These are phyloP conservation scores for Dastarcus helophoroides DNA, from an alignment of 2,888 invertebrate species.

Conservation along the genomic window DNA sequence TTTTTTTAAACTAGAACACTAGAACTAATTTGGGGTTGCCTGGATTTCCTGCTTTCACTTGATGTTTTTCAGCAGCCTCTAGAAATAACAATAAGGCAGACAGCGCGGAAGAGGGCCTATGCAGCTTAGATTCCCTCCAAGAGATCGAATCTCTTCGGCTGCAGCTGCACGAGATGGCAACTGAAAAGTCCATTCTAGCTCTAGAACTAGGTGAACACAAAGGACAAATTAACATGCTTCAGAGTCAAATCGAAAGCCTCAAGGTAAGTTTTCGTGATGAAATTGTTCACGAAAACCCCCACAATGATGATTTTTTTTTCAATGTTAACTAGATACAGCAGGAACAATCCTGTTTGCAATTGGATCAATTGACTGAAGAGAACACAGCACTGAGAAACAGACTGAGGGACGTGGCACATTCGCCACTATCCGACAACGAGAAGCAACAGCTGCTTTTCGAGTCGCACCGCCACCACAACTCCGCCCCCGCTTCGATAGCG, in stretches of 20 bases:
- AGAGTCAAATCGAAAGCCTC: constrained; percentile 56
- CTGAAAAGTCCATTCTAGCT: constrained; percentile 54
- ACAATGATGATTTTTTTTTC: too few species aligned
- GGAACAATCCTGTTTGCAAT: constrained; percentile 48
- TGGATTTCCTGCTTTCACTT: too few species aligned
- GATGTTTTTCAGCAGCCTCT: constrained; percentile 17
- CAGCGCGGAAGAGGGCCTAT: constrained; percentile 16
- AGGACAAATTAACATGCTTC: constrained; percentile 54
- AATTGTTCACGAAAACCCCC: not conserved
- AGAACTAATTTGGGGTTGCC: too few species aligned
- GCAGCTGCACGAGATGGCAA: constrained; percentile 51
- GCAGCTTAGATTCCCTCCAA: constrained; percentile 37
- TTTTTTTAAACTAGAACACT: too few species aligned
- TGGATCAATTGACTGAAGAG: constrained; percentile 63
- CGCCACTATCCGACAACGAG: constrained; percentile 71
- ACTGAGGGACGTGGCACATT: constrained; percentile 67
- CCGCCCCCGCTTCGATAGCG: constrained; percentile 70
- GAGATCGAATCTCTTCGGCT: constrained; percentile 54
- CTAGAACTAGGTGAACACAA: constrained; percentile 53
- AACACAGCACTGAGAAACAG: constrained; percentile 64
- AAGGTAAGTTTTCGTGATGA: constrained; percentile 42
- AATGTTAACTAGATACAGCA: constrained; percentile 40
- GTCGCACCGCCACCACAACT: constrained; percentile 57
- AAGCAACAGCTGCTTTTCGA: constrained; percentile 70
- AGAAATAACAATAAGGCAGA: constrained; percentile 32